Base-by-base conservation (phyloP, 2,797 vertebrate genomes). In the Diglossa cyanea region DNA sequence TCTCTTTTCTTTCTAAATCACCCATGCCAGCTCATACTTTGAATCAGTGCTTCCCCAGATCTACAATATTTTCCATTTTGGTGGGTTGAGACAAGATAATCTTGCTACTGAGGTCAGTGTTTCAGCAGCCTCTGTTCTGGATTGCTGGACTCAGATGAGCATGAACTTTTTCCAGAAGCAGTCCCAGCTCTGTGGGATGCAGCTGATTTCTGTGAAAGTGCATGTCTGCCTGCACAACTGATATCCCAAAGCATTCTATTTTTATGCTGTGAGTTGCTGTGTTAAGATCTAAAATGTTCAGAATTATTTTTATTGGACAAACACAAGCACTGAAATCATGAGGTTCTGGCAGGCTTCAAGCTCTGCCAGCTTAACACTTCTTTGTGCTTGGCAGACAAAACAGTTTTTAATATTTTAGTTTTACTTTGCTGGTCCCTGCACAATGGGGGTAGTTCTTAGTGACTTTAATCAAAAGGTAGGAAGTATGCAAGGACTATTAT, bases 221-320 rank as follows among this genome's bases (percentile, higher is more conserved):
- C 37, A 60, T 54, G 70, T 84, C 76, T 95, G 76, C 75, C 84
- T 97, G 79, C 77, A 92, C 88, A 71, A 74, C 50, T 72, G 93
- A 88, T 63, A 86, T 89, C 92, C 77, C 39, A 57, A 83, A 89
- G 58, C 62, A 55, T 91, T 87, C 93, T 96, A 85, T 96, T 96
- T 97, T 97, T 97, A 63, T 92, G 81, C 80, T 37, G 44, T 0
- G 12, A 30, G 86, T 94, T 93, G 83, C 83, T 37, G 60, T 45
- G 87, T 77, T 70, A 66, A 93, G 88, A 87, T 88, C 80, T 90
- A 40, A 84, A 90, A 85, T 70, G 76, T 54, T 88, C 87, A 81
- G 85, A 95, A 86, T 84, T 75, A 70, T 91, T 94, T 95, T 94
- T 86, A 75, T 90, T 95, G 86, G 86, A 83, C 86, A 94, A 93